phyloP scores from a whole-genome alignment of 2,888 invertebrate genomes.

The Lamellibrachia satsuma region DNA sequence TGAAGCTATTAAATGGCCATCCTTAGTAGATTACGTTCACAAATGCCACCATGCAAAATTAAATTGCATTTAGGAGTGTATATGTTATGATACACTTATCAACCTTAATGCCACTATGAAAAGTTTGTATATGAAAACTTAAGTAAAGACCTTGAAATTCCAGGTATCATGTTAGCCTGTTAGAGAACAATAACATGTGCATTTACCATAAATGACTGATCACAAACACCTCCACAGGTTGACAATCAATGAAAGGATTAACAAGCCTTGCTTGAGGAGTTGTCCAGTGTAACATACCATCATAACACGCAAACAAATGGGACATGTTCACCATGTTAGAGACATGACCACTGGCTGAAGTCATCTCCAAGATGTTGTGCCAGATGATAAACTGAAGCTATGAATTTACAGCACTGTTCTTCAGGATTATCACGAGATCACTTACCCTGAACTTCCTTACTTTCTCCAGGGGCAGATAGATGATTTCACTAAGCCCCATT shows the following conservation, averaged over 20 bases:
- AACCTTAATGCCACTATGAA: not conserved
- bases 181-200: not conserved
- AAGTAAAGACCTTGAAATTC: not conserved
- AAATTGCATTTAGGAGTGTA: not conserved
- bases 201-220: not conserved
- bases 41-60: not conserved
- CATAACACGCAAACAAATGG: too few relatives aligned
- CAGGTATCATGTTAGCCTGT: not conserved
- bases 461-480: not conserved
- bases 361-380: too few relatives aligned
- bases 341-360: too few relatives aligned
- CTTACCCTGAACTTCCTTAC: constrained; percentile 10
- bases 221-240: not conserved
- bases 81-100: not conserved
- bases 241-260: too few relatives aligned
- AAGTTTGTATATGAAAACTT: not conserved
- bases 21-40: not conserved
- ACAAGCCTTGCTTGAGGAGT: too few relatives aligned
- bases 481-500: constrained; percentile 1
- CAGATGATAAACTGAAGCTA: not conserved
- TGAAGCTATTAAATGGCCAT: too few relatives aligned
- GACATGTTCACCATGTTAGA: too few relatives aligned
- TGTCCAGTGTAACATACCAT: too few relatives aligned
- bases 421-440: not conserved
- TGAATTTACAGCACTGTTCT: not conserved